These are phyloP conservation scores for Caiman crocodilus DNA, from an alignment of 2,797 vertebrate species.

Conservation along the genomic window DNA sequence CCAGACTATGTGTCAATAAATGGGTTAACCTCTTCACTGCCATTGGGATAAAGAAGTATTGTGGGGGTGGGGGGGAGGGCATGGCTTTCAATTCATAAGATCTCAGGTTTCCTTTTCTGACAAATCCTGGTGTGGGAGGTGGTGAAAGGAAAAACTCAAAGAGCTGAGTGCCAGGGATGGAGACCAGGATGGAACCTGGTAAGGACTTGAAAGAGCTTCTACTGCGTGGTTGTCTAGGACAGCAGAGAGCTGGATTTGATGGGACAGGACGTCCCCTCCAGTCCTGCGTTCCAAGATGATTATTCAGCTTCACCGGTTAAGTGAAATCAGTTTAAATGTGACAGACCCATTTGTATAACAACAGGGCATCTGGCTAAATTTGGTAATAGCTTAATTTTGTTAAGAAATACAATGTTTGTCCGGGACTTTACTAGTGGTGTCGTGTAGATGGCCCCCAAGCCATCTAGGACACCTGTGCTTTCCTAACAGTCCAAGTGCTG, in stretches of 20 bases:
- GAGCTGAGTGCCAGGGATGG: neutral
- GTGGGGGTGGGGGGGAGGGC: neutral
- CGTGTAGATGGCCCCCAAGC: neutral
- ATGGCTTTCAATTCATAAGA: neutral
- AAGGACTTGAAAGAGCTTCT: neutral
- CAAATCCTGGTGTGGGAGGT: neutral
- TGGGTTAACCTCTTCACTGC: neutral
- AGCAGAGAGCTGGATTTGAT: neutral
- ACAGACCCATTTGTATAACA: neutral
- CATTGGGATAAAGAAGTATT: neutral
- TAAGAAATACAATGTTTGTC: neutral
- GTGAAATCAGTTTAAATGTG: neutral
- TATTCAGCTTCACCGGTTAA: neutral
- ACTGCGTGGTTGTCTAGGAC: neutral
- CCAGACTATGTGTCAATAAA: neutral
- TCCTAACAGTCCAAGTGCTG: neutral
- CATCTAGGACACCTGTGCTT: neutral
- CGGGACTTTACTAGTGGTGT: neutral
- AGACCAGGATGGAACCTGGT: fast-evolving
- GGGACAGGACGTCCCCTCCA: neutral
- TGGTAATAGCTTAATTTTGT: neutral
- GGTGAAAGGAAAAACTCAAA: neutral
- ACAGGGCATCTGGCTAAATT: neutral
- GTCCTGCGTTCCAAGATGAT: neutral
- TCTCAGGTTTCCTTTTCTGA: neutral